Evolutionary conservation across 2,797 vertebrate species (phyloP).

Genomic region (Rhabdomys pumilio): DNA sequence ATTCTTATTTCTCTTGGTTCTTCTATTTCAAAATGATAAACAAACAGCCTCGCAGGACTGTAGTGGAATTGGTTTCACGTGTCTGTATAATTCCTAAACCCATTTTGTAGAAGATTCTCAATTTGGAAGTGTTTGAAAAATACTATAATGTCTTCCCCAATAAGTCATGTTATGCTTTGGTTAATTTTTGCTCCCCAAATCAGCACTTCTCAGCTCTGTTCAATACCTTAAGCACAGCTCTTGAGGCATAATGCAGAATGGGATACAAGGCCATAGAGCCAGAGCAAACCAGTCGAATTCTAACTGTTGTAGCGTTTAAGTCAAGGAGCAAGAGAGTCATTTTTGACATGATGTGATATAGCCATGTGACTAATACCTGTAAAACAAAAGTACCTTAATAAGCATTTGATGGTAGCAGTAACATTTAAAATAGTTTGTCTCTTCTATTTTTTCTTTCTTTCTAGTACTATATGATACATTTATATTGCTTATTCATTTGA

Average conservation of each 20-base stretch:
- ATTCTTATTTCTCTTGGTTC: conserved; percentile 30
- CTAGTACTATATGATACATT: neutral
- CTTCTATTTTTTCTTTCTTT: neutral
- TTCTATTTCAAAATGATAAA: conserved; percentile 6
- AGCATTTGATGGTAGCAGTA: neutral
- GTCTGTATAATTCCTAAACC: conserved; percentile 9
- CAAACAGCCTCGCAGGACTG: neutral
- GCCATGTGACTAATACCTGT: neutral
- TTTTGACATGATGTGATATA: neutral
- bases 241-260: neutral
- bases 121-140: conserved; percentile 62
- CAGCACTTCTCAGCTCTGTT: neutral
- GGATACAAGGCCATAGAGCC: neutral
- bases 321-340: neutral
- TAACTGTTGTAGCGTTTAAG: neutral
- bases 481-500: neutral
- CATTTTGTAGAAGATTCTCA: neutral
- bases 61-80: conserved; percentile 37
- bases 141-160: neutral
- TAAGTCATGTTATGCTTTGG: neutral
- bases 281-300: neutral
- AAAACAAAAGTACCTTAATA: conserved; percentile 32
- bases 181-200: conserved; percentile 44
- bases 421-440: neutral
- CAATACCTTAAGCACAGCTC: neutral